Percentiles rank a stretch among this genome's conserved stretches.
Conservation (phyloP, 2,113 vertebrate species). For the Cygnus buccinator region DNA sequence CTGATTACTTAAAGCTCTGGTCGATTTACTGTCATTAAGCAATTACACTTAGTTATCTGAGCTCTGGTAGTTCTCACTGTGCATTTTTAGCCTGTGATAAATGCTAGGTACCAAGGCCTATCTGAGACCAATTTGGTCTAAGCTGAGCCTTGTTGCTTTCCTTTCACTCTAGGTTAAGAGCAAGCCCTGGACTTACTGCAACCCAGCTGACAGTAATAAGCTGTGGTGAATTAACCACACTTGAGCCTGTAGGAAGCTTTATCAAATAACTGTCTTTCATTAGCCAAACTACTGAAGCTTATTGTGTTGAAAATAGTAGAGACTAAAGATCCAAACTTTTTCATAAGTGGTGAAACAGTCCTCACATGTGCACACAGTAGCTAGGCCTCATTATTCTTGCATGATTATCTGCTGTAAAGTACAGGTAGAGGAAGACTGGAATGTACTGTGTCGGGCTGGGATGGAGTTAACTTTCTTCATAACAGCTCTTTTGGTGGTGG, state of each 20-base stretch:
- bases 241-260: neutral
- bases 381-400: neutral
- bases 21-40: conserved; percentile 3
- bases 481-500: neutral
- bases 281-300: neutral
- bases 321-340: neutral
- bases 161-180: neutral
- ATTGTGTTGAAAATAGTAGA: neutral
- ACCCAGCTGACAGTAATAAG: neutral
- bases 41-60: neutral
- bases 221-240: neutral
- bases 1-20: neutral
- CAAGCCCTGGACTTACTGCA: neutral
- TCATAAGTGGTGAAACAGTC: neutral
- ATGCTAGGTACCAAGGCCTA: neutral
- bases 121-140: neutral
- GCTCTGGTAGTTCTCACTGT: neutral
- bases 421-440: neutral
- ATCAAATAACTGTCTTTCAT: neutral
- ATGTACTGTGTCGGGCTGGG: neutral
- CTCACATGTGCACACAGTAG: accelerated
- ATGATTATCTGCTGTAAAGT: neutral
- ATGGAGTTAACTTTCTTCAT: neutral
- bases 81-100: neutral
- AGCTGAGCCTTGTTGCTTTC: neutral